Conservation (phyloP, 2,113 vertebrate genomes). For the Lepus europaeus region DNA sequence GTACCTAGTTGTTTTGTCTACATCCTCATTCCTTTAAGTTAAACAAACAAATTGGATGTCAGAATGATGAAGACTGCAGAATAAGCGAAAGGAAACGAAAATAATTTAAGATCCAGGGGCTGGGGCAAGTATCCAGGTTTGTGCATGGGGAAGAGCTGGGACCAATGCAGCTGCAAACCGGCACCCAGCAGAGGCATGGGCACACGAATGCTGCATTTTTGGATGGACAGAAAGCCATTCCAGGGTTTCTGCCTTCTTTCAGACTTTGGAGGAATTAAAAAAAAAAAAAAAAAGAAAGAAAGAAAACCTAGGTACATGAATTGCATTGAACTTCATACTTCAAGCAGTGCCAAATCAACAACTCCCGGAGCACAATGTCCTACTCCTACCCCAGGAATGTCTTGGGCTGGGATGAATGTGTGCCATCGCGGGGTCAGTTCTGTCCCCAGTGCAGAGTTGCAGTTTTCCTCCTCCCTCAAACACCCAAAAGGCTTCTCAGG, state of each 20-base stretch:
- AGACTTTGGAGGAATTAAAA: not conserved
- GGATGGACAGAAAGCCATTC: not conserved
- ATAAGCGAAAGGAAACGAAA: not conserved
- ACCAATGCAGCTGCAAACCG: not conserved
- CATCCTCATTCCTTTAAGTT: not conserved
- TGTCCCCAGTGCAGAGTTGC: not conserved
- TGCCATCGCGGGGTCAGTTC: not conserved
- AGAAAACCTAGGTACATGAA: not conserved
- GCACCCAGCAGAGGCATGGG: not conserved
- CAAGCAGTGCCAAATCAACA: conserved; percentile 42
- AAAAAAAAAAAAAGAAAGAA: conserved; percentile 1
- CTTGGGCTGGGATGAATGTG: not conserved
- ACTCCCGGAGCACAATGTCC: not conserved
- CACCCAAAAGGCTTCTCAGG: not conserved
- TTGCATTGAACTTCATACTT: conserved; percentile 8
- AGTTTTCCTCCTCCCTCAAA: not conserved
- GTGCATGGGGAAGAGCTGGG: not conserved
- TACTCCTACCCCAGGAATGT: not conserved
- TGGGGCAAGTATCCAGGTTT: not conserved
- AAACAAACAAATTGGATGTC: conserved; percentile 32
- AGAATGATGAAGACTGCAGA: conserved; percentile 9
- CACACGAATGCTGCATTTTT: fast-evolving
- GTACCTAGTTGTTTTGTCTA: conserved; percentile 32
- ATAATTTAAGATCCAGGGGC: not conserved
- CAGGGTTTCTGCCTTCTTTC: conserved; percentile 10